Evolutionary conservation across 2,113 vertebrate genomes (phyloP).

Genomic region (Vidua chalybeata): DNA sequence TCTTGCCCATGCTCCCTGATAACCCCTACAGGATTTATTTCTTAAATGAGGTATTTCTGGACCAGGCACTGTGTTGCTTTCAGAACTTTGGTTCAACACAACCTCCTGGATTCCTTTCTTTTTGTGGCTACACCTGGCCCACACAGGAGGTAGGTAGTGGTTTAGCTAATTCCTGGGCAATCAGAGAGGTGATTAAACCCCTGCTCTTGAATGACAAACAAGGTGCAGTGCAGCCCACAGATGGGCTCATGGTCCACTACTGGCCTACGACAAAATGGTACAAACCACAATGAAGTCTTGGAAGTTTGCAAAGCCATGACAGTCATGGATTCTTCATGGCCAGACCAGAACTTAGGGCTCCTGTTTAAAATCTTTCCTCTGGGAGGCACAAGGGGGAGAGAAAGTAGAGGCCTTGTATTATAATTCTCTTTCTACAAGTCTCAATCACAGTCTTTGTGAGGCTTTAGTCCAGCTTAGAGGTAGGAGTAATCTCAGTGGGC

Average conservation of each 20-base stretch:
- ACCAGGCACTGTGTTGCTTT: rapidly evolving
- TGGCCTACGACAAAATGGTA: neutral
- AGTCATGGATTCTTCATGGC: neutral
- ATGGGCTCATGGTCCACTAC: neutral
- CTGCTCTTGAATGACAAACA: neutral
- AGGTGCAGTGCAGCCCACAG: neutral
- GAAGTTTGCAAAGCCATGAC: neutral
- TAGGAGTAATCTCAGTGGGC: neutral
- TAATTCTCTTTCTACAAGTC: neutral
- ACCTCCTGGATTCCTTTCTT: neutral
- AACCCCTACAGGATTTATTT: neutral
- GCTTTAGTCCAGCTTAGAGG: neutral
- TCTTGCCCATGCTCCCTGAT: neutral
- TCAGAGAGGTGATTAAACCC: neutral
- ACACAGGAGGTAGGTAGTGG: neutral
- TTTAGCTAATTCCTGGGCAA: neutral
- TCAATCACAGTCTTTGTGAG: neutral
- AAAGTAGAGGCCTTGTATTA: neutral
- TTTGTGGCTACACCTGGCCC: neutral
- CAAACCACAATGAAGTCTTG: neutral
- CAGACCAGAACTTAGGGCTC: neutral
- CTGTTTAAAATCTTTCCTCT: neutral
- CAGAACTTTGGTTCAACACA: neutral
- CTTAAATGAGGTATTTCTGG: neutral
- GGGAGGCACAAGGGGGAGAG: neutral